These are phyloP conservation scores for Eristalinus sepulchralis DNA, from an alignment of 2,888 invertebrate genomes.

Conservation along the genomic window DNA sequence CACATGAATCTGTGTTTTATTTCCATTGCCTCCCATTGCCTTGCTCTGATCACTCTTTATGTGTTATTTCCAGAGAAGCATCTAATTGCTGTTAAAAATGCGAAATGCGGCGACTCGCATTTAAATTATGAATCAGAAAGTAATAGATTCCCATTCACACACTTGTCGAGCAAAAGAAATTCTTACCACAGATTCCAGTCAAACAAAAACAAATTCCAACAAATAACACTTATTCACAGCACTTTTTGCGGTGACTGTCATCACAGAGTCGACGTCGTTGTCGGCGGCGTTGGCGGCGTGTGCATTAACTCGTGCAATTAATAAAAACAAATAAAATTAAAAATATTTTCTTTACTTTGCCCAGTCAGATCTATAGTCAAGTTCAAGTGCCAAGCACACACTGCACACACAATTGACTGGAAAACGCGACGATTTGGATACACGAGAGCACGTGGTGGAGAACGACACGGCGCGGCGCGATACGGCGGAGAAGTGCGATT, in stretches of 20 bases:
- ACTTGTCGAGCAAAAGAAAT: neutral
- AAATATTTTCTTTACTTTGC: neutral
- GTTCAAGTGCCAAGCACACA: neutral
- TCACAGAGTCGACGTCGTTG: too few species aligned
- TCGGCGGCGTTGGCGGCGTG: neutral
- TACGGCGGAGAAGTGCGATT: conserved; percentile 1
- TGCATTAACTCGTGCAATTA: neutral
- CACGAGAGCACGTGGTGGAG: conserved; percentile 5
- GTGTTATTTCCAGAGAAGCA: too few species aligned
- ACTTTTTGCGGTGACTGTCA: neutral
- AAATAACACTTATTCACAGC: neutral
- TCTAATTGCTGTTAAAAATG: too few species aligned
- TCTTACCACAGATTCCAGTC: neutral
- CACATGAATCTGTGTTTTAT: too few species aligned
- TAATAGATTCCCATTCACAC: too few species aligned
- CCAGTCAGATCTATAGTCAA: neutral
- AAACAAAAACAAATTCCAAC: neutral
- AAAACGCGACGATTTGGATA: neutral
- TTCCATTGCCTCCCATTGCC: too few species aligned
- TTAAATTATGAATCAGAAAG: too few species aligned
- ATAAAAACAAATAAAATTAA: neutral
- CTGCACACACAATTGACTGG: neutral
- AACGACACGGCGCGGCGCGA: conserved; percentile 2
- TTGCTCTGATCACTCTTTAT: too few species aligned
- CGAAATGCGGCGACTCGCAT: too few species aligned